Evolutionary conservation across 2,113 vertebrate genomes (phyloP).

Genomic region (Paramormyrops kingsleyae): DNA sequence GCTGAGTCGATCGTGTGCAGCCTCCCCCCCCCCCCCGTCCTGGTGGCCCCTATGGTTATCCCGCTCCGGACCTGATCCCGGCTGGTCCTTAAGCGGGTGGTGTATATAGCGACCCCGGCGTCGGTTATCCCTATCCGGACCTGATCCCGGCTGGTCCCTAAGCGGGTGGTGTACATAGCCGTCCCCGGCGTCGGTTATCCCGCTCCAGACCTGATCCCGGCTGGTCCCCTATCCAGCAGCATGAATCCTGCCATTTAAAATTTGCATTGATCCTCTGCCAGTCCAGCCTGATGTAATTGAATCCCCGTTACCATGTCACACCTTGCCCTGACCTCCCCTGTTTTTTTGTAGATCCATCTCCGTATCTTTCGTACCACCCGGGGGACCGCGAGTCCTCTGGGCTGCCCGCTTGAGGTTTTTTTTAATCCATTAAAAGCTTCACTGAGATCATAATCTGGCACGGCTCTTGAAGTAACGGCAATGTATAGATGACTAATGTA

Average conservation of each 20-base stretch:
- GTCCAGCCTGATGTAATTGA: background rate
- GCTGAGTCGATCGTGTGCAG: background rate
- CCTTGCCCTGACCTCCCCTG: background rate
- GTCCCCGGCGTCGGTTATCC: background rate
- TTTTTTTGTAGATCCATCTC: background rate
- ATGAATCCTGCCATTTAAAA: background rate
- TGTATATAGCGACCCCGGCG: too few relatives aligned
- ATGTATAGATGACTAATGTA: slow-evolving; percentile 33
- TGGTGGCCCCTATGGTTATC: too few relatives aligned
- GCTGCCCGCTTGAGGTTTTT: background rate
- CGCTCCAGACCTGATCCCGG: background rate
- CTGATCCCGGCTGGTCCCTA: background rate
- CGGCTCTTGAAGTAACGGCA: slow-evolving; percentile 6
- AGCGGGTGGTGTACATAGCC: background rate
- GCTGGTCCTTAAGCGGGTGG: too few relatives aligned
- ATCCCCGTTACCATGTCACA: background rate
- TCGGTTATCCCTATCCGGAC: too few relatives aligned
- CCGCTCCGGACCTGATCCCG: too few relatives aligned
- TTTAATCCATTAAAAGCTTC: slow-evolving; percentile 39
- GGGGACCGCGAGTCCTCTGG: background rate
- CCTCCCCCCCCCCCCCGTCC: background rate
- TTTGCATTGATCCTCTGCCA: background rate
- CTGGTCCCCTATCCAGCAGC: background rate
- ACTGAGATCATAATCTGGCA: slow-evolving; percentile 34
- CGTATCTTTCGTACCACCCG: background rate